phyloP scores from a whole-genome alignment of 2,888 invertebrate species.

The Amblyteles armatorius region DNA sequence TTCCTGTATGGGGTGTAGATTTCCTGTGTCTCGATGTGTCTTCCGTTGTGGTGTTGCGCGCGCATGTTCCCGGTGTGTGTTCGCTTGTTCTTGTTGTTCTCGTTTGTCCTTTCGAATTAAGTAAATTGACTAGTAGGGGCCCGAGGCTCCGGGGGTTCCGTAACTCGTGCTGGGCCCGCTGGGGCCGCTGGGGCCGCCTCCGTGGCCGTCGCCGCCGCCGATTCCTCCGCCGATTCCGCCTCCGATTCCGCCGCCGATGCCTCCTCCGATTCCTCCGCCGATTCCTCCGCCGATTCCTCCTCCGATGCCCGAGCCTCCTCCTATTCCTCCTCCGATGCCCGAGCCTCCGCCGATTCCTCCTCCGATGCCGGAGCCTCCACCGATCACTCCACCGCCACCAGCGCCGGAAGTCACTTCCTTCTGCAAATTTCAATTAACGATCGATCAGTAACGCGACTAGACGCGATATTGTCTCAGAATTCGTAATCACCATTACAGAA shows the following conservation, averaged over 20 bases:
- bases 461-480: not conserved
- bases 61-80: constrained; percentile 24
- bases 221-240: constrained; percentile 75
- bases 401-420: constrained; percentile 69
- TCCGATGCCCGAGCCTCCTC: constrained; percentile 49
- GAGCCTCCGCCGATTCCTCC: not conserved
- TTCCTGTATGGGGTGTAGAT: constrained; percentile 22
- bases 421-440: constrained; percentile 51
- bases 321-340: not conserved
- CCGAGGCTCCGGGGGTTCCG: constrained; percentile 89
- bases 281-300: constrained; percentile 72
- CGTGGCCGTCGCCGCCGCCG: constrained; percentile 75
- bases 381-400: constrained; percentile 50
- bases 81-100: constrained; percentile 14
- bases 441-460: not conserved
- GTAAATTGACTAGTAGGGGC: constrained; percentile 87
- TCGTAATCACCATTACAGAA: not conserved
- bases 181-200: constrained; percentile 77
- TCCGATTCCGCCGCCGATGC: constrained; percentile 75
- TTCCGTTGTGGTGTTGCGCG: constrained; percentile 70
- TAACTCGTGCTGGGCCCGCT: constrained; percentile 87
- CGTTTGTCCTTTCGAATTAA: constrained; percentile 9
- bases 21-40: constrained; percentile 33
- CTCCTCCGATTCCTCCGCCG: constrained; percentile 74
- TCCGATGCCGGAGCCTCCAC: no score